These are phyloP conservation scores for Pangasius sanitwongsei DNA, from an alignment of 2,797 vertebrate species.

Conservation along the genomic window DNA sequence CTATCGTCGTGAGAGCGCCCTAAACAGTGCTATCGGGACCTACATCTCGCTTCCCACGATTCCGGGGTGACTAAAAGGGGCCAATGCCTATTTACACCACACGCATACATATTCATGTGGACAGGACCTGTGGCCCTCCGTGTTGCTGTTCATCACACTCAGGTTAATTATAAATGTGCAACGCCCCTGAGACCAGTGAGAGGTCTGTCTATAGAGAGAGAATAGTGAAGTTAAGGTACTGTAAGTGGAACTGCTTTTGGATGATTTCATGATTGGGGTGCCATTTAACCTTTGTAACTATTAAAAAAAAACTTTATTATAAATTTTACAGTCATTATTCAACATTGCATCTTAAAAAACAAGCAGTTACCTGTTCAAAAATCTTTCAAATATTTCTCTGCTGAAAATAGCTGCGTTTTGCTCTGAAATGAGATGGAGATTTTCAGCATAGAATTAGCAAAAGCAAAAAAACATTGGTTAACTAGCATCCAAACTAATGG, in stretches of 20 bases:
- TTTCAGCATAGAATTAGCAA: background rate
- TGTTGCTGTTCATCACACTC: slow-evolving; percentile 53
- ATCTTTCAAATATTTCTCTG: background rate
- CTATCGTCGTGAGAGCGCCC: slow-evolving; percentile 47
- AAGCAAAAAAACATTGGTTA: background rate
- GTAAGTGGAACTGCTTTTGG: background rate
- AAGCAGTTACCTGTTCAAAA: background rate
- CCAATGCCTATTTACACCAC: slow-evolving; percentile 54
- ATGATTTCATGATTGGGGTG: background rate
- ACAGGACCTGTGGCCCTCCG: slow-evolving; percentile 47
- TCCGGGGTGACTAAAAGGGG: slow-evolving; percentile 56
- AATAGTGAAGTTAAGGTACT: background rate
- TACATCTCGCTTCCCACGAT: slow-evolving; percentile 61
- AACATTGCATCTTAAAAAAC: background rate
- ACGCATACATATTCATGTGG: slow-evolving; percentile 61
- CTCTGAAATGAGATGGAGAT: background rate
- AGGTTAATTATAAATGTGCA: slow-evolving; percentile 60
- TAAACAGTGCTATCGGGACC: slow-evolving; percentile 55
- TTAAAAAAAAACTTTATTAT: background rate
- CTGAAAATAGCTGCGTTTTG: background rate
- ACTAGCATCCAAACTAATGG: background rate
- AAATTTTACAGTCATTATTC: background rate
- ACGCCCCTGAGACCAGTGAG: slow-evolving; percentile 29
- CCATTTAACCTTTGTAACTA: background rate
- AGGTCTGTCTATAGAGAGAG: slow-evolving; percentile 33